phyloP scores from a whole-genome alignment of 2,888 invertebrate species.

The Druceiella hillmani region DNA sequence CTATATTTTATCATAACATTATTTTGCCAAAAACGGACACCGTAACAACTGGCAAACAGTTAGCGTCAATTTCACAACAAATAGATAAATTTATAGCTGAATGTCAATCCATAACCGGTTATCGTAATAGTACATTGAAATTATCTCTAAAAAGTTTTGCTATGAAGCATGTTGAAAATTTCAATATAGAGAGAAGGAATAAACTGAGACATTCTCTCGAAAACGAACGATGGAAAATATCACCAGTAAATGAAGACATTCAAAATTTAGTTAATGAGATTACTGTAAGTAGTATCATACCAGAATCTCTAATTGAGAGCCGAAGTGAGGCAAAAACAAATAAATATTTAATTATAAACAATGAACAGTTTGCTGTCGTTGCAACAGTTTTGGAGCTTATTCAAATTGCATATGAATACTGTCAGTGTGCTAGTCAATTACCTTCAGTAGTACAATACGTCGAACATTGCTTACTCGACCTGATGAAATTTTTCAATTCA shows the following conservation, averaged over 20 bases:
- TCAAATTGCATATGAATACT: slow-evolving; percentile 90
- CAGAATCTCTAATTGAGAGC: no score
- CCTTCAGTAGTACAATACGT: slow-evolving; percentile 76
- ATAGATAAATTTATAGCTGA: slow-evolving; percentile 74
- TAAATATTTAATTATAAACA: slow-evolving; percentile 57
- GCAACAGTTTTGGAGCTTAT: slow-evolving; percentile 82
- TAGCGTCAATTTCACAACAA: slow-evolving; percentile 68
- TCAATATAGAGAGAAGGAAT: slow-evolving; percentile 83
- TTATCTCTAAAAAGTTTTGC: slow-evolving; percentile 84
- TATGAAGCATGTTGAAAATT: slow-evolving; percentile 83
- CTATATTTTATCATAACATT: no score
- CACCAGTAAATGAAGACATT: slow-evolving; percentile 85
- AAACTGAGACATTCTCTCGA: slow-evolving; percentile 83
- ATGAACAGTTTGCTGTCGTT: slow-evolving; percentile 71
- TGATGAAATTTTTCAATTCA: slow-evolving; percentile 83
- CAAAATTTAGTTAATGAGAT: slow-evolving; percentile 78
- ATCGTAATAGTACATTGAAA: slow-evolving; percentile 71
- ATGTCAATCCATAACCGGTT: slow-evolving; percentile 70
- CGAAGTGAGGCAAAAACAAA: slow-evolving; percentile 28
- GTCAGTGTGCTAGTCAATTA: slow-evolving; percentile 71
- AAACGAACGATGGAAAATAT: slow-evolving; percentile 89
- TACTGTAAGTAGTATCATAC: slow-evolving; percentile 48
- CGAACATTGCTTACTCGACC: slow-evolving; percentile 80
- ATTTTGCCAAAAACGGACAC: slow-evolving; percentile 73
- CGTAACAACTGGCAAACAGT: slow-evolving; percentile 67